These are phyloP conservation scores for Melipona beecheii DNA, from an alignment of 2,888 invertebrate species.

Conservation along the genomic window DNA sequence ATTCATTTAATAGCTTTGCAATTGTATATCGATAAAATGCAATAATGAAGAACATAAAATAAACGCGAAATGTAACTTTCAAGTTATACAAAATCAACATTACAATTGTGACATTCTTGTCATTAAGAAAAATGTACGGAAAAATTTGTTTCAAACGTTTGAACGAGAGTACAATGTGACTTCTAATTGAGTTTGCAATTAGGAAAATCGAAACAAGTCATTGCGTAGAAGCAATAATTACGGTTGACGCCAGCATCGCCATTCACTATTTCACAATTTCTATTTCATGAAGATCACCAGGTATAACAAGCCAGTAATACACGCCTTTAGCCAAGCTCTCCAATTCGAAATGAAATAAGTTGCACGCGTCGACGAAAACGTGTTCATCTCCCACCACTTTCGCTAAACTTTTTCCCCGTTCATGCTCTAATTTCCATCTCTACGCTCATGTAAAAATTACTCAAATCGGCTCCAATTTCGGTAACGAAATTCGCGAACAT, in stretches of 20 bases:
- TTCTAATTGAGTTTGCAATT: neutral
- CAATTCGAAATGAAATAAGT: constrained; percentile 7
- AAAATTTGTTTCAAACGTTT: no score
- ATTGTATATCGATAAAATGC: no score
- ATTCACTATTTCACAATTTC: constrained; percentile 59
- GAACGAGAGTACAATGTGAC: neutral
- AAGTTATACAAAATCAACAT: no score
- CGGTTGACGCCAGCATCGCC: constrained; percentile 26
- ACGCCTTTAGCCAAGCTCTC: neutral
- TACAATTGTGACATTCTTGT: no score
- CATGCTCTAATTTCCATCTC: neutral
- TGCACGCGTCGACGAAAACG: neutral
- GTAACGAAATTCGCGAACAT: neutral
- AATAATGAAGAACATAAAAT: no score
- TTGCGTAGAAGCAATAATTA: neutral
- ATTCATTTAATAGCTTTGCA: no score
- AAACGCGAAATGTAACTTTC: no score
- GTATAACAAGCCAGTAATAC: neutral
- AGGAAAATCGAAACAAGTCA: neutral
- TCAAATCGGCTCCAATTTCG: neutral
- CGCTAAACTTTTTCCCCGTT: neutral
- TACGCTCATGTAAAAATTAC: neutral
- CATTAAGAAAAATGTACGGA: no score
- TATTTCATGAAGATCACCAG: constrained; percentile 7
- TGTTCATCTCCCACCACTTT: constrained; percentile 13